Evolutionary conservation across 2,113 vertebrate genomes (phyloP), one percentile per base, ranked within the genome.

Genomic region (Mobula hypostoma): DNA sequence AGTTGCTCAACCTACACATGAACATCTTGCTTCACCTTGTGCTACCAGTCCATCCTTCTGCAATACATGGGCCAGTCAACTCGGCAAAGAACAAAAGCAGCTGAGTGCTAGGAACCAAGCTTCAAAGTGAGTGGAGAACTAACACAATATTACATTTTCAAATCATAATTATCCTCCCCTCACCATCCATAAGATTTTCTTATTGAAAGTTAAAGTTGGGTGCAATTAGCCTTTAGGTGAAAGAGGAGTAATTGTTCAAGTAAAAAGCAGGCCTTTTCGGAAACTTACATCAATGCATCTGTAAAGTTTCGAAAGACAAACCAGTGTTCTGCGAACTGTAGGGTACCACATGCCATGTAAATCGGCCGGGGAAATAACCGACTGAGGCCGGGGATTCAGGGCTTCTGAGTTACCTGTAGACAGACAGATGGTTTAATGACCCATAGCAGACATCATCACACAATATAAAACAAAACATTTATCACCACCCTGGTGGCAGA

Each of bases 291-390:
- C 99, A 96, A 99, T 99, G 95, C 99, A 99, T 97, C 99, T 97
- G 97, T 99, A 99, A 83, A 99, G 97, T 94, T 99, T 99, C 95
- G 99, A 99, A 95, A 99, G 97, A 95, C 99, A 99, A 91, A 99
- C 98, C 68, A 99, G 97, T 0, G 99, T 99, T 94, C 99, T 97
- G 94, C 98, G 97, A 94, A 99, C 99, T 1, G 99, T 99, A 0
- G 99, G 99, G 95, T 99, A 99, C 99, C 99, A 99, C 99, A 99
- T 99, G 95, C 99, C 99, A 77, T 99, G 99, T 94, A 99, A 97
- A 97, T 99, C 99, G n/a, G 99, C 99, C 17, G 98, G 98, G 95
- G 99, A 99, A 95, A 99, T 95, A 0, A 97, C 97, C 5, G 96
- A 95, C 95, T 98, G 98, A 3, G 96, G 95, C 94, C 98, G 97